Conservation (phyloP, 2,797 vertebrate genomes). For the Tauraco hartlaubi region DNA sequence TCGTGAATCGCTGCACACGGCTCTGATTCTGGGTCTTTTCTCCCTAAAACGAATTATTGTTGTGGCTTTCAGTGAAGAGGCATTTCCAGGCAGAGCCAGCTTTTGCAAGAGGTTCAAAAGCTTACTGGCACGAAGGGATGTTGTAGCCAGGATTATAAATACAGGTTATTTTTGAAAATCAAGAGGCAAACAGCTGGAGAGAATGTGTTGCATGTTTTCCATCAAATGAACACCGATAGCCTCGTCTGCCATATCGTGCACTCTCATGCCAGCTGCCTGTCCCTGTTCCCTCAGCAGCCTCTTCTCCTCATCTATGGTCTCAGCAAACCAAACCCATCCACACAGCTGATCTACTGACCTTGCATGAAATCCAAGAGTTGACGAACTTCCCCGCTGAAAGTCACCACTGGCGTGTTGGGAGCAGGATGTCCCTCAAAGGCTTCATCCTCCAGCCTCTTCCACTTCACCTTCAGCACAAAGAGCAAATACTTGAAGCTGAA, state of each 20-base stretch:
- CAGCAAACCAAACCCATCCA: background rate
- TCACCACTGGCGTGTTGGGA: constrained; percentile 86
- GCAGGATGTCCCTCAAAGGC: constrained; percentile 82
- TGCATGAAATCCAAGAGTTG: constrained; percentile 81
- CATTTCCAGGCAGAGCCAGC: background rate
- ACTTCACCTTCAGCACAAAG: constrained; percentile 76
- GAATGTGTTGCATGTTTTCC: background rate
- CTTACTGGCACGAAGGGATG: background rate
- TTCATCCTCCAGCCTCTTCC: constrained; percentile 85
- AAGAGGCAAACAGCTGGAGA: background rate
- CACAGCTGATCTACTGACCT: constrained; percentile 74
- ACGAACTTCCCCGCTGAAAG: constrained; percentile 66
- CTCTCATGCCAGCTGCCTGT: background rate
- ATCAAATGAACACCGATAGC: background rate
- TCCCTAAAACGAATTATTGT: background rate
- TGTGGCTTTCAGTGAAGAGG: background rate
- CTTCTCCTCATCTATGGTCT: background rate
- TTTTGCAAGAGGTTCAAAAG: background rate
- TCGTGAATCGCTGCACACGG: rapidly evolving
- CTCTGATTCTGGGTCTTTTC: background rate
- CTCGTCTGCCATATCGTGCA: rapidly evolving
- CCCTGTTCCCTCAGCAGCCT: background rate
- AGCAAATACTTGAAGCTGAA: constrained; percentile 78
- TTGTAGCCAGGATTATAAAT: background rate
- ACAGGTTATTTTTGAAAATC: background rate